phyloP scores from a whole-genome alignment of 2,113 vertebrate species.

The Gavialis gangeticus region DNA sequence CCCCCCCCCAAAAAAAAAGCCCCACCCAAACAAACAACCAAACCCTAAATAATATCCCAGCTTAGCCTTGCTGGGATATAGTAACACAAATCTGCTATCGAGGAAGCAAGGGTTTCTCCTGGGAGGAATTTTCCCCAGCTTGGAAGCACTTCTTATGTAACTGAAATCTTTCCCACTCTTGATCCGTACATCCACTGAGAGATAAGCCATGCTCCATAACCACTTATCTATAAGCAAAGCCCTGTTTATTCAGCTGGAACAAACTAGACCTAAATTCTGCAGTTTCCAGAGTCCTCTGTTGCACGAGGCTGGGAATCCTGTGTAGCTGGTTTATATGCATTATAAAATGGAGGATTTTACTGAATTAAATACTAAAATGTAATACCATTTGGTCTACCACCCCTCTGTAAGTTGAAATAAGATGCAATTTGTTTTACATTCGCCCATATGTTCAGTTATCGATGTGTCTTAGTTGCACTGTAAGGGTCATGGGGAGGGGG shows the following conservation, averaged over 20 bases:
- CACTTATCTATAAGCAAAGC: neutral
- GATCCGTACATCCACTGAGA: neutral
- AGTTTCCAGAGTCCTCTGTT: neutral
- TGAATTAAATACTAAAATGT: neutral
- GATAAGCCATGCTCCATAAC: neutral
- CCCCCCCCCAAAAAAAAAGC: rapidly evolving
- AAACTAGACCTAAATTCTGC: neutral
- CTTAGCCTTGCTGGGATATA: neutral
- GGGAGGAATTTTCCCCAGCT: neutral
- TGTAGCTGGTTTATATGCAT: neutral
- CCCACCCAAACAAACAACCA: neutral
- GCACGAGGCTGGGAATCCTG: neutral
- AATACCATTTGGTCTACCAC: neutral
- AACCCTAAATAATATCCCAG: too few species aligned
- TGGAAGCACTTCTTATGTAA: neutral
- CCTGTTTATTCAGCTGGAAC: neutral
- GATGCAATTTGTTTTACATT: neutral
- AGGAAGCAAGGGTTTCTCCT: too few species aligned
- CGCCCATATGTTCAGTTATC: neutral
- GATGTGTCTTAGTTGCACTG: neutral
- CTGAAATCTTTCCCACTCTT: neutral
- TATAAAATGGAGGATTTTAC: neutral
- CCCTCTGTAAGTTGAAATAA: neutral
- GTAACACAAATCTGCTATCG: neutral
- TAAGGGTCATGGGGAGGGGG: neutral